A percentile compares a stretch with the other conserved stretches of the same genome.
Evolutionary conservation across 1,140 invertebrate genomes (phyloP).

Genomic region (Lepidostoma basale): DNA sequence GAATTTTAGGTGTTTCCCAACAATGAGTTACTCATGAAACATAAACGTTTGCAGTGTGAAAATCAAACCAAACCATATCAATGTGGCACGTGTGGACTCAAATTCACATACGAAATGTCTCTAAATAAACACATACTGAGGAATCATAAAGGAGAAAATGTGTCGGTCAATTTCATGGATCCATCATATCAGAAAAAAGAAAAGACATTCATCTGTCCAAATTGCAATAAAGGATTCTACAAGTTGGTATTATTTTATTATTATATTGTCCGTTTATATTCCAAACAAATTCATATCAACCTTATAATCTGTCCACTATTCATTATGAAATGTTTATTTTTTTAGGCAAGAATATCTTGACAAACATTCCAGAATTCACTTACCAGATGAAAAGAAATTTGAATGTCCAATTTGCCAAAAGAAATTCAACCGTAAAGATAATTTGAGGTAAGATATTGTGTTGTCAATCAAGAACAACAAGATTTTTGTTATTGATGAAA

Average conservation of each 20-base stretch:
- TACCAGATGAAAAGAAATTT: slow-evolving; percentile 55
- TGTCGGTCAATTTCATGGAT: slow-evolving; percentile 52
- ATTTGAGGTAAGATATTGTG: slow-evolving; percentile 51
- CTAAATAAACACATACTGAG: slow-evolving; percentile 57
- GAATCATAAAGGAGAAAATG: slow-evolving; percentile 53
- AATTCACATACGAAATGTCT: slow-evolving; percentile 55
- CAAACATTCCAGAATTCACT: slow-evolving; percentile 59
- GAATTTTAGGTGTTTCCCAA: slow-evolving; percentile 42
- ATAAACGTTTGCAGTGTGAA: slow-evolving; percentile 42
- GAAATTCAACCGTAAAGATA: slow-evolving; percentile 62
- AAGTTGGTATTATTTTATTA: slow-evolving; percentile 50
- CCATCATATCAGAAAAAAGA: slow-evolving; percentile 47
- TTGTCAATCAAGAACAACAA: not conserved
- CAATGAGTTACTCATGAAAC: slow-evolving; percentile 38
- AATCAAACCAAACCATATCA: slow-evolving; percentile 43
- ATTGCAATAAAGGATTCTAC: slow-evolving; percentile 58
- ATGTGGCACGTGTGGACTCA: slow-evolving; percentile 52
- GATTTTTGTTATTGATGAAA: not conserved
- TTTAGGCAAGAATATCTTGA: slow-evolving; percentile 58
- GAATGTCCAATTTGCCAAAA: slow-evolving; percentile 61
- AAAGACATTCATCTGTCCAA: slow-evolving; percentile 55
- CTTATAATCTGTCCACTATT: not conserved
- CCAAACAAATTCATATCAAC: not conserved
- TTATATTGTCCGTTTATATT: not conserved
- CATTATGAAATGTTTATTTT: too few relatives aligned